Evolutionary conservation across 2,888 invertebrate species (phyloP).

Genomic region (Acanthopleura granulata): DNA sequence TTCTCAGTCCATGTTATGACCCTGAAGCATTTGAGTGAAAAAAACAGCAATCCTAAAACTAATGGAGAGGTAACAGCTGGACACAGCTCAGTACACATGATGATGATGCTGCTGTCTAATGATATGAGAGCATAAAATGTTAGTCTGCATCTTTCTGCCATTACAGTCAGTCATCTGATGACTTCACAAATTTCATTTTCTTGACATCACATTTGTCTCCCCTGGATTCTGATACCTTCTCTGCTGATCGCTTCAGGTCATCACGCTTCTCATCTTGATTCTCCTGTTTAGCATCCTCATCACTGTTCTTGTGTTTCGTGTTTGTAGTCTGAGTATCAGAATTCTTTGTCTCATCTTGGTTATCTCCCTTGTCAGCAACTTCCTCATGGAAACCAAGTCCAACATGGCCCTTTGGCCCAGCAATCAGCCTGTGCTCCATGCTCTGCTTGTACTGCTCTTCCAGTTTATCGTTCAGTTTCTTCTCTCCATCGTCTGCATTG

Average conservation of each 20-base stretch:
- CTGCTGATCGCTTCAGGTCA: constrained; percentile 24
- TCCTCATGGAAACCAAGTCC: constrained; percentile 61
- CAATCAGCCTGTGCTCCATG: constrained; percentile 55
- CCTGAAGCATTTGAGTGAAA: too few species aligned
- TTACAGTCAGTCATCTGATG: constrained; percentile 18
- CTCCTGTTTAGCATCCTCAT: constrained; percentile 26
- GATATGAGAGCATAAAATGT: not conserved
- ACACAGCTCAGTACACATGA: not conserved
- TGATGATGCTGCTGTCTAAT: constrained; percentile 23
- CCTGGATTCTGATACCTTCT: constrained; percentile 35
- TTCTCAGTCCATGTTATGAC: too few species aligned
- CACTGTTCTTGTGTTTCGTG: constrained; percentile 25
- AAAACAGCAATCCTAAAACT: too few species aligned
- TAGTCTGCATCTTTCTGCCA: too few species aligned
- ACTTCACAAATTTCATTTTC: constrained; percentile 52
- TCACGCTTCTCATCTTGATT: constrained; percentile 20
- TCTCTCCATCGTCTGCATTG: constrained; percentile 36
- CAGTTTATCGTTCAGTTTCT: constrained; percentile 35
- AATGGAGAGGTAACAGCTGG: too few species aligned
- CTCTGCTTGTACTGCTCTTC: constrained; percentile 64
- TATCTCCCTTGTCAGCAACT: constrained; percentile 19
- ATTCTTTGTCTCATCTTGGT: constrained; percentile 20
- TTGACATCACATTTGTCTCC: constrained; percentile 26
- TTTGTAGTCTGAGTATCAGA: constrained; percentile 17
- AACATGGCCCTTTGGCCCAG: constrained; percentile 50